A percentile compares a stretch with the other conserved stretches of the same genome.
Evolutionary conservation across 2,797 vertebrate genomes (phyloP).

Genomic region (Xyrichtys novacula): DNA sequence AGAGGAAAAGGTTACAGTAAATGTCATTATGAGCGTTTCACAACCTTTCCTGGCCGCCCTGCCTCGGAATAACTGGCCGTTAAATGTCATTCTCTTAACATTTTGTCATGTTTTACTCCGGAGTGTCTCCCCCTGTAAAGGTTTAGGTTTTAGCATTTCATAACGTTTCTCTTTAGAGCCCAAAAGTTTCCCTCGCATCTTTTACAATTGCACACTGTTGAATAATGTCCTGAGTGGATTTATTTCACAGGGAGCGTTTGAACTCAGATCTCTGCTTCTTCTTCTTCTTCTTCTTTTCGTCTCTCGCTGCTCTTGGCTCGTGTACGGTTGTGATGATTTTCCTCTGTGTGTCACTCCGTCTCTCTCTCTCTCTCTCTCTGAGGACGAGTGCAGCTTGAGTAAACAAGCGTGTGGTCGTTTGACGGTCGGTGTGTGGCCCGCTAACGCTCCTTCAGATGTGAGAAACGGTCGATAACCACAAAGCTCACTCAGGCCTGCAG

Average conservation of each 20-base stretch:
- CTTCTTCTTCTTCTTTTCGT: background rate
- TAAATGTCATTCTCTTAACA: conserved; percentile 78
- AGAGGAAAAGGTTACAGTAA: conserved; percentile 78
- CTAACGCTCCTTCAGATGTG: conserved; percentile 31
- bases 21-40: conserved; percentile 74
- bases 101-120: conserved; percentile 53
- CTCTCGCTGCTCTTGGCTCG: conserved; percentile 13
- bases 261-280: conserved; percentile 18
- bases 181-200: conserved; percentile 29
- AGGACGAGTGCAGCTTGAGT: conserved; percentile 16
- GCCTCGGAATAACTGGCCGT: conserved; percentile 49
- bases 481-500: conserved; percentile 20
- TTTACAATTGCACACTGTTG: conserved; percentile 49
- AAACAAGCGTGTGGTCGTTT: conserved; percentile 49
- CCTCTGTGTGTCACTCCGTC: conserved; percentile 7
- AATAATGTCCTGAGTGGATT: conserved; percentile 53
- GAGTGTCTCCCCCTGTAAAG: conserved; percentile 46
- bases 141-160: conserved; percentile 53
- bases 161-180: conserved; percentile 27
- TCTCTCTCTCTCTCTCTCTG: conserved; percentile 12
- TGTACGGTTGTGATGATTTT: conserved; percentile 22
- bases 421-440: conserved; percentile 36
- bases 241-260: conserved; percentile 19
- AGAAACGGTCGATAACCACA: conserved; percentile 38
- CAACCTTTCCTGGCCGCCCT: conserved; percentile 43